Percentiles rank a stretch among this genome's conserved stretches.
Conservation (phyloP, 2,888 invertebrate genomes). For the Orchesella flavescens region DNA sequence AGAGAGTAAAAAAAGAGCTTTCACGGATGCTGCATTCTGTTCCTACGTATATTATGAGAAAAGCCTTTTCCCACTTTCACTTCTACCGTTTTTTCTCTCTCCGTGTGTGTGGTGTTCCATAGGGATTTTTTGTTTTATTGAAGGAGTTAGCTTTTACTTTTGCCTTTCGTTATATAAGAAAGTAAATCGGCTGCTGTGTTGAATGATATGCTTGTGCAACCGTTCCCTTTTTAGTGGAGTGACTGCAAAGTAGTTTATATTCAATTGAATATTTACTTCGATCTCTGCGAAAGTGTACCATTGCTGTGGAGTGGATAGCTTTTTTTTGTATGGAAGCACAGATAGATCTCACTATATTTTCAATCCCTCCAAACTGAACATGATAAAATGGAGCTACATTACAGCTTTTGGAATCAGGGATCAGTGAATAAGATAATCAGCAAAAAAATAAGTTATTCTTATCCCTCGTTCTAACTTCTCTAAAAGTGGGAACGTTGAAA, state of each 20-base stretch:
- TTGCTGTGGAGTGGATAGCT: too few species aligned
- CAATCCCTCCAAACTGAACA: too few species aligned
- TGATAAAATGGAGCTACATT: too few species aligned
- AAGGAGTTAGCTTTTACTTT: slow-evolving; percentile 10
- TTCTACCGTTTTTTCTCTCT: background rate
- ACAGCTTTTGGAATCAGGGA: too few species aligned
- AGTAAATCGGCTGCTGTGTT: background rate
- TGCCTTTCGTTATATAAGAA: background rate
- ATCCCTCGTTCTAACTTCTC: too few species aligned
- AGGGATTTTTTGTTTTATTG: slow-evolving; percentile 38
- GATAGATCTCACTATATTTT: too few species aligned
- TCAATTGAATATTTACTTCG: slow-evolving; percentile 13
- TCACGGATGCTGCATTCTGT: slow-evolving; percentile 17
- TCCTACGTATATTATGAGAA: background rate
- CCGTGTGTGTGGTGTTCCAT: slow-evolving; percentile 41
- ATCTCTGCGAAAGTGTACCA: background rate
- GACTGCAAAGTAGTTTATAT: background rate
- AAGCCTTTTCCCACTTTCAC: background rate
- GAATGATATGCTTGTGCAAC: background rate
- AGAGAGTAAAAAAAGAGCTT: slow-evolving; percentile 20
- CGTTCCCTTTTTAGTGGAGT: too few species aligned
- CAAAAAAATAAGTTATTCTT: too few species aligned
- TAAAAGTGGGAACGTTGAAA: too few species aligned
- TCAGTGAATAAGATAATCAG: too few species aligned
- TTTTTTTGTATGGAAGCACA: too few species aligned